Base-by-base conservation (phyloP, 2,113 vertebrate genomes). In the Protobothrops mucrosquamatus region DNA sequence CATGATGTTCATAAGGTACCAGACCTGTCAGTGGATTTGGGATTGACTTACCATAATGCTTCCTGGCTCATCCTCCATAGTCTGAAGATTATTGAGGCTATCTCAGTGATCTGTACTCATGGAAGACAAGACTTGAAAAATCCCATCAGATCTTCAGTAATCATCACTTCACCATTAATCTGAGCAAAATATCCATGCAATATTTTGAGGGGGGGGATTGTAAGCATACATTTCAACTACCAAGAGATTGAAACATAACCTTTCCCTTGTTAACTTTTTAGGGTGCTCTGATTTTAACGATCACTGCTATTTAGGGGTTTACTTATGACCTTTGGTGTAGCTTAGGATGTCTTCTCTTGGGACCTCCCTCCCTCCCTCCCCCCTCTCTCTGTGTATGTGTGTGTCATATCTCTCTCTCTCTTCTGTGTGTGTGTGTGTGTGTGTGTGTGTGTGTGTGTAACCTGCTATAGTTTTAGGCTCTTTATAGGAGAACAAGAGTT, bases 241-340 rank as follows among this genome's bases (percentile, higher is more conserved):
- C 89, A 46, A 95, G n/a, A 20, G 89, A 92, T n/a, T 94, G 91
- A 94, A 87, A 86, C 2, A 6, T 87, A 61, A 46, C 14, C 85
- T 24, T 88, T 89, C 43, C 87, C 59, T 94, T 20, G 64, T 59
- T 90, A 51, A 89, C 81, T 81, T 97, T 97, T 95, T 91, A 95
- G 3, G 48, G 92, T 4, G 1, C 34, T 94, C 10, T 81, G 89
- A 92, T 95, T 54, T 85, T 92, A 95, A 69, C 89, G 94, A 57
- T 93, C 92, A 64, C 3, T 34, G 23, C 14, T 91, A 14, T 48
- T 64, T 93, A 89, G 9, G 18, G 93, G 93, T 61, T 95, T 93
- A 91, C 93, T 94, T 93, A 94, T 97, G 95, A 89, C 3, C 52
- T 95, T 96, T 96, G 92, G 94, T 93, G 54, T 94, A 92, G 89